Percentiles rank a stretch among this genome's conserved stretches.
Conservation (phyloP, 1,140 invertebrate species). For the Diabrotica virgifera region DNA sequence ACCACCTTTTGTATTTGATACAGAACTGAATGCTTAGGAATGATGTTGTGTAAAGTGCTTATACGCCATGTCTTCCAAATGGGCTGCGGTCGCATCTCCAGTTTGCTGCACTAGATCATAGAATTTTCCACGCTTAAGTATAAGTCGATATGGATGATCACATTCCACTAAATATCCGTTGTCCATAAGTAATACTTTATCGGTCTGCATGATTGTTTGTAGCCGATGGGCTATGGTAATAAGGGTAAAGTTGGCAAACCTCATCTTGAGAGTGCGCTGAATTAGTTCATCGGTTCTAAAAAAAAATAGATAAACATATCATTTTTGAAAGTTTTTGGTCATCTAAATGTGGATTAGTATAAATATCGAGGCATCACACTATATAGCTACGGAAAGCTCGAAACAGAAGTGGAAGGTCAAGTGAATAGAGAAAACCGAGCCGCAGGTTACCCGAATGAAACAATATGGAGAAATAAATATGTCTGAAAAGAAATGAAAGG, state of each 20-base stretch:
- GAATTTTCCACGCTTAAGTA: slow-evolving; percentile 55
- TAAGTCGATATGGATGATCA: slow-evolving; percentile 38
- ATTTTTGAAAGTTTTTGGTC: too few relatives aligned
- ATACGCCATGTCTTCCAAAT: not conserved
- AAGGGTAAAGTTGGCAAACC: slow-evolving; percentile 64
- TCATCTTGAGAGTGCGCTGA: slow-evolving; percentile 57
- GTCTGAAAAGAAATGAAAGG: too few relatives aligned
- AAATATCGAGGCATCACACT: too few relatives aligned
- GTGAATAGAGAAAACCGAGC: too few relatives aligned
- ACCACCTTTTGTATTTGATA: too few relatives aligned
- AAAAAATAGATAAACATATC: not conserved
- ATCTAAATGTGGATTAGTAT: too few relatives aligned
- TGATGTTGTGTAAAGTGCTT: not conserved
- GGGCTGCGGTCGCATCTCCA: not conserved
- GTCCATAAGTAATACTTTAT: slow-evolving; percentile 42
- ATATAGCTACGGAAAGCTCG: too few relatives aligned
- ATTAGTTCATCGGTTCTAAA: slow-evolving; percentile 57
- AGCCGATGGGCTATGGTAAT: slow-evolving; percentile 76
- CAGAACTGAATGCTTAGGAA: too few relatives aligned
- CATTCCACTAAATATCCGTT: slow-evolving; percentile 37
- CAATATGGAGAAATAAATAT: too few relatives aligned
- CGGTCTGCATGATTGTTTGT: slow-evolving; percentile 42
- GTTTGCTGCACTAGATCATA: slow-evolving; percentile 67
- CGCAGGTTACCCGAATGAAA: too few relatives aligned
- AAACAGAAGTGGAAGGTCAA: too few relatives aligned